Evolutionary conservation across 2,888 invertebrate genomes (phyloP).

Genomic region (Hyposoter dolosus): DNA sequence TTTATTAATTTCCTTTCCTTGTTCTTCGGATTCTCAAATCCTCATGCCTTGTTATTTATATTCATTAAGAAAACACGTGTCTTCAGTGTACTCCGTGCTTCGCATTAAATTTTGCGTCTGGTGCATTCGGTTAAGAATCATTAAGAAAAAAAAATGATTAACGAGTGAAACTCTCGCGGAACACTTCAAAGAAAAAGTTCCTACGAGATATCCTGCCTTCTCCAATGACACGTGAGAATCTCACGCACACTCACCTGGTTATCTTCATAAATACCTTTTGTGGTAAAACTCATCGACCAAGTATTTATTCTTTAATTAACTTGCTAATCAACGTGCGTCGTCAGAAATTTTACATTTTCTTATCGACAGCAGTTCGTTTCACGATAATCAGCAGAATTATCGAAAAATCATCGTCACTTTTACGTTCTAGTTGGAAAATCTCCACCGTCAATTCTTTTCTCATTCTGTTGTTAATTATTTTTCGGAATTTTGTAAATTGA

Average conservation of each 20-base stretch:
- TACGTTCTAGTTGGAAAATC: background rate
- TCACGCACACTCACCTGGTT: background rate
- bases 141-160: background rate
- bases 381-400: background rate
- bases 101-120: background rate
- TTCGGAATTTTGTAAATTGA: background rate
- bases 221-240: conserved; percentile 12
- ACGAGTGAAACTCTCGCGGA: background rate
- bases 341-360: background rate
- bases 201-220: background rate
- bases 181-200: background rate
- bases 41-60: background rate
- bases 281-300: background rate
- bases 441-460: background rate
- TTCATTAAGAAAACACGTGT: conserved; percentile 9
- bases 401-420: background rate
- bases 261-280: background rate
- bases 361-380: background rate
- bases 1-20: background rate
- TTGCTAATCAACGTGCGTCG: background rate
- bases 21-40: background rate
- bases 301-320: background rate
- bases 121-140: background rate
- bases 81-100: background rate
- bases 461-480: too few relatives aligned